These are phyloP conservation scores for Cyprinella venusta DNA, from an alignment of 2,797 vertebrate genomes.

Conservation along the genomic window DNA sequence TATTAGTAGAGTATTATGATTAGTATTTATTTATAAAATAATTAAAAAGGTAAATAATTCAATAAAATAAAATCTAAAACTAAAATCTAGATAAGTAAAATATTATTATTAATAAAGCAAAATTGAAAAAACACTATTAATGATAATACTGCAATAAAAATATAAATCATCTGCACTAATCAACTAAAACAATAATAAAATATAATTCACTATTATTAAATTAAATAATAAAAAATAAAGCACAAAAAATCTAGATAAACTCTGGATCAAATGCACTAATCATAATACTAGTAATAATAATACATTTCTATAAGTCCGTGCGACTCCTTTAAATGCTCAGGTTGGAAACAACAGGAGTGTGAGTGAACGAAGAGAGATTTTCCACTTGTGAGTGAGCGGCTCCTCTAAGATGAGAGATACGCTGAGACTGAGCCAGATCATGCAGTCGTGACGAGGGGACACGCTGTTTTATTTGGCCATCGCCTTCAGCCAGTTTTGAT, in stretches of 20 bases:
- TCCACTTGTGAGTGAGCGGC: neutral
- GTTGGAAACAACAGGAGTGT: neutral
- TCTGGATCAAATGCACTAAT: neutral
- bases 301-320: neutral
- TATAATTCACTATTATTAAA: neutral
- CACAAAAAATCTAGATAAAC: neutral
- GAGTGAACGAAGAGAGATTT: neutral
- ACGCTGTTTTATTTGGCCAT: slow-evolving; percentile 19
- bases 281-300: no score
- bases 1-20: no score
- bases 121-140: no score
- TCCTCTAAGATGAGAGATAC: slow-evolving; percentile 24
- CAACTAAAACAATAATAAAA: no score
- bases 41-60: neutral
- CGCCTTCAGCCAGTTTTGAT: slow-evolving; percentile 1
- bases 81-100: neutral
- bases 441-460: neutral
- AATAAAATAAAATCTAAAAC: neutral
- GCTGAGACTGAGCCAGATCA: slow-evolving; percentile 19
- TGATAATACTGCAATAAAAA: no score
- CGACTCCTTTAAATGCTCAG: neutral
- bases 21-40: neutral
- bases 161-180: no score
- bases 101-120: neutral
- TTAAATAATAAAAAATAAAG: neutral